phyloP scores from a whole-genome alignment of 1,140 invertebrate species.

The Cyrtorhinus lividipennis region DNA sequence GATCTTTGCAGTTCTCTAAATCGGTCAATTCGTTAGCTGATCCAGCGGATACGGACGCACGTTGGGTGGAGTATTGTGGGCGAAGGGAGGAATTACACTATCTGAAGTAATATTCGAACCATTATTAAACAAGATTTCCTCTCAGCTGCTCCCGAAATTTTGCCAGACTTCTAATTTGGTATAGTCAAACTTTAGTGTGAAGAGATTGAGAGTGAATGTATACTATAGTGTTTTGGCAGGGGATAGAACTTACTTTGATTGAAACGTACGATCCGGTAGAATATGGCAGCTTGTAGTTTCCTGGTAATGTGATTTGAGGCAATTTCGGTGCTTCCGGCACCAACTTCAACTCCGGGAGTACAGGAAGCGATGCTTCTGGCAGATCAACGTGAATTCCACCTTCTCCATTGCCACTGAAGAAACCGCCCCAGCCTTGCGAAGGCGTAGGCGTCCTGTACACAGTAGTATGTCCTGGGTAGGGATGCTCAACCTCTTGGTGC shows the following conservation, averaged over 20 bases:
- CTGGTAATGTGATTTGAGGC: conserved; percentile 16
- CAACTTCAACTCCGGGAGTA: conserved; percentile 9
- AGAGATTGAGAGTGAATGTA: too few relatives aligned
- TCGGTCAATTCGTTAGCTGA: too few relatives aligned
- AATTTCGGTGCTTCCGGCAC: conserved; percentile 14
- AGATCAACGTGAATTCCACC: conserved; percentile 4
- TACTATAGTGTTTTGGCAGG: too few relatives aligned
- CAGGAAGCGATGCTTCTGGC: conserved; percentile 17
- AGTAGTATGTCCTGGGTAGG: conserved; percentile 2
- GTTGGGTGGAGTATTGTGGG: too few relatives aligned
- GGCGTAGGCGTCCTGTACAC: background rate
- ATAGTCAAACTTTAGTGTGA: too few relatives aligned
- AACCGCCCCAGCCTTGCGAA: background rate
- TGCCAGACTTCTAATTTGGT: too few relatives aligned
- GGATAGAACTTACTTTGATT: conserved; percentile 2
- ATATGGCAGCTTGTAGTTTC: conserved; percentile 6
- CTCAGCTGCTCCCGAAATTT: too few relatives aligned
- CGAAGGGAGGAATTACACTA: too few relatives aligned
- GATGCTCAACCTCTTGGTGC: background rate
- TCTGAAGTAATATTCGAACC: too few relatives aligned
- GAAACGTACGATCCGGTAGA: conserved; percentile 15
- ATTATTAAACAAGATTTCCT: too few relatives aligned
- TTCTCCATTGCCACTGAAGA: conserved; percentile 6
- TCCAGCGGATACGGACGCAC: too few relatives aligned
- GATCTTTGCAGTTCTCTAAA: too few relatives aligned